phyloP scores from a whole-genome alignment of 2,888 invertebrate genomes.

The Stenichneumon culpator region DNA sequence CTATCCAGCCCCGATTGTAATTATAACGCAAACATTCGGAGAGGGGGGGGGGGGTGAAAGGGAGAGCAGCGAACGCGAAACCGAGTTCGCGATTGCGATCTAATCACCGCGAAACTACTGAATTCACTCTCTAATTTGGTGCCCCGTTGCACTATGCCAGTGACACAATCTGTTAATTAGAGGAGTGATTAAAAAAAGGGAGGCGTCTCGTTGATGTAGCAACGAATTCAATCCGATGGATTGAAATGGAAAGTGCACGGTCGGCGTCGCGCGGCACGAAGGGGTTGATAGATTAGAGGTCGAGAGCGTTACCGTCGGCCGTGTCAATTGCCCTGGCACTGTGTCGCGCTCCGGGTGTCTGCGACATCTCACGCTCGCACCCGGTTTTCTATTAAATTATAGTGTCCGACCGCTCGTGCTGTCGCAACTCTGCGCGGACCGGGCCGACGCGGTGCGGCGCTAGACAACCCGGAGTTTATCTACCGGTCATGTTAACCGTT shows the following conservation, averaged over 20 bases:
- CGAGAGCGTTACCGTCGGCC: background rate
- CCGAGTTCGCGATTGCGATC: slow-evolving; percentile 58
- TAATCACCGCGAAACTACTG: slow-evolving; percentile 64
- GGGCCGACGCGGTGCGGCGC: background rate
- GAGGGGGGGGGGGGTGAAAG: background rate
- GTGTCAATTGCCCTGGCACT: slow-evolving; percentile 29
- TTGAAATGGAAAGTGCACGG: background rate
- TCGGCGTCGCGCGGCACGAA: background rate
- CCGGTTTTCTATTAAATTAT: slow-evolving; percentile 54
- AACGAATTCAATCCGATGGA: background rate
- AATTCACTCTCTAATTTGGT: slow-evolving; percentile 66
- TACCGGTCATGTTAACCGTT: slow-evolving; percentile 39
- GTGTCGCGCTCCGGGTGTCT: slow-evolving; percentile 19
- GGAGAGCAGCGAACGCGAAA: slow-evolving; percentile 16
- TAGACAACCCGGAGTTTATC: slow-evolving; percentile 44
- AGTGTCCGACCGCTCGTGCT: slow-evolving; percentile 55
- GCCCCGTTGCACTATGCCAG: slow-evolving; percentile 17
- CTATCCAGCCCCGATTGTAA: slow-evolving; percentile 46
- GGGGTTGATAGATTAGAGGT: slow-evolving; percentile 26
- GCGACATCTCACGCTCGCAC: slow-evolving; percentile 41
- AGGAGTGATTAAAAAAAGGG: slow-evolving; percentile 49
- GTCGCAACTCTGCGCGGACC: slow-evolving; percentile 26
- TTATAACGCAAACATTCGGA: slow-evolving; percentile 48
- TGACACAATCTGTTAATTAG: slow-evolving; percentile 56
- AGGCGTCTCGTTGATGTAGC: slow-evolving; percentile 6